These are phyloP conservation scores for Gallinago nigripennis DNA, from an alignment of 2,797 vertebrate species.

Conservation along the genomic window DNA sequence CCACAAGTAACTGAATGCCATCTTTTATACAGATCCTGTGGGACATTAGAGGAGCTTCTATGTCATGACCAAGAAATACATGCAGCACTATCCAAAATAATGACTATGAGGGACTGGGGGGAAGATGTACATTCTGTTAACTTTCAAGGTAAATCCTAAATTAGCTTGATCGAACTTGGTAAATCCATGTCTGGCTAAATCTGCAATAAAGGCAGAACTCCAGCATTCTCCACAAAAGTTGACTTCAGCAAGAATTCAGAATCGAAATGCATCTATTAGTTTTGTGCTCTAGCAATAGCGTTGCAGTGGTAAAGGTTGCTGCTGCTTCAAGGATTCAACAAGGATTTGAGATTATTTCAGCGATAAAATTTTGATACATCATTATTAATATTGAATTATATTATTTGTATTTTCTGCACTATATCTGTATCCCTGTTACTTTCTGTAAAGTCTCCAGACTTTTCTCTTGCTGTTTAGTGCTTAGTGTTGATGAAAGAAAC, in stretches of 20 bases:
- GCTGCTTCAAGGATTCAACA: neutral
- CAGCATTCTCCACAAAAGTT: neutral
- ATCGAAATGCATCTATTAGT: neutral
- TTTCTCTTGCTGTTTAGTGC: neutral
- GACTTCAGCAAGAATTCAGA: neutral
- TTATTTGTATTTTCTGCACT: neutral
- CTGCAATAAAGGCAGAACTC: neutral
- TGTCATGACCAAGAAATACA: neutral
- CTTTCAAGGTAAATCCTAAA: neutral
- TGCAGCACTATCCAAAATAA: neutral
- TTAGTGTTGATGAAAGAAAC: neutral
- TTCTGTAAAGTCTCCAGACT: neutral
- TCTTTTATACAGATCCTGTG: neutral
- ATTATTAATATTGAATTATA: neutral
- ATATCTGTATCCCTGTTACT: neutral
- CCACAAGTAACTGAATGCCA: neutral
- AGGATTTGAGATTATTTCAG: neutral
- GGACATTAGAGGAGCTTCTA: neutral
- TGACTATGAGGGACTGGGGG: neutral
- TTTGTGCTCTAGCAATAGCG: neutral
- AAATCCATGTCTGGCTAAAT: neutral
- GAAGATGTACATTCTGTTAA: neutral
- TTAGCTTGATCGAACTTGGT: neutral
- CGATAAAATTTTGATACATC: neutral
- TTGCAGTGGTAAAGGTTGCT: neutral